Evolutionary conservation across 1,140 invertebrate genomes (phyloP).

Genomic region (Agrypnia vestita): DNA sequence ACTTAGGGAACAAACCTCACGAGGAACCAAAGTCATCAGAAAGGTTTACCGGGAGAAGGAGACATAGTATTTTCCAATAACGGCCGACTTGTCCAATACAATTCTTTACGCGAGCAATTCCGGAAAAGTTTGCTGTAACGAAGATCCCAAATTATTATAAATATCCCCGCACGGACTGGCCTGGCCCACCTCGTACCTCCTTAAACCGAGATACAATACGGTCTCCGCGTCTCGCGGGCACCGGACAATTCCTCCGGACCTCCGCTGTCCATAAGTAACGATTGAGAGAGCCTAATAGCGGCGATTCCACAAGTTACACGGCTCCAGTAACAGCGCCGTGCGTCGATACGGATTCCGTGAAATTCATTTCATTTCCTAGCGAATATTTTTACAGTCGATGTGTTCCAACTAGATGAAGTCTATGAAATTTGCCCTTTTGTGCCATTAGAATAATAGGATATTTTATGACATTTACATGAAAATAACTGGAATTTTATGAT

Average conservation of each 20-base stretch:
- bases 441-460: too few relatives aligned
- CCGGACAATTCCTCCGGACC: constrained; percentile 57
- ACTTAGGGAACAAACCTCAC: constrained; percentile 37
- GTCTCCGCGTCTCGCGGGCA: constrained; percentile 56
- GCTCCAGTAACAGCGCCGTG: neutral
- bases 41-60: constrained; percentile 57
- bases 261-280: constrained; percentile 59
- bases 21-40: constrained; percentile 53
- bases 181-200: constrained; percentile 12
- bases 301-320: constrained; percentile 50
- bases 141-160: constrained; percentile 62
- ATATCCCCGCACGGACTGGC: constrained; percentile 51
- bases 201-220: constrained; percentile 45
- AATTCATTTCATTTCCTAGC: neutral
- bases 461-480: too few relatives aligned
- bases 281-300: constrained; percentile 57
- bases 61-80: constrained; percentile 62
- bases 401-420: too few relatives aligned
- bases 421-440: too few relatives aligned
- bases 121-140: constrained; percentile 57
- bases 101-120: constrained; percentile 62
- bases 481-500: too few relatives aligned
- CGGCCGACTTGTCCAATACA: constrained; percentile 56
- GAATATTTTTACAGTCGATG: neutral
- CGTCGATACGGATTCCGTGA: neutral